These are phyloP conservation scores for Zapornia atra DNA, from an alignment of 2,113 vertebrate species.

Conservation along the genomic window DNA sequence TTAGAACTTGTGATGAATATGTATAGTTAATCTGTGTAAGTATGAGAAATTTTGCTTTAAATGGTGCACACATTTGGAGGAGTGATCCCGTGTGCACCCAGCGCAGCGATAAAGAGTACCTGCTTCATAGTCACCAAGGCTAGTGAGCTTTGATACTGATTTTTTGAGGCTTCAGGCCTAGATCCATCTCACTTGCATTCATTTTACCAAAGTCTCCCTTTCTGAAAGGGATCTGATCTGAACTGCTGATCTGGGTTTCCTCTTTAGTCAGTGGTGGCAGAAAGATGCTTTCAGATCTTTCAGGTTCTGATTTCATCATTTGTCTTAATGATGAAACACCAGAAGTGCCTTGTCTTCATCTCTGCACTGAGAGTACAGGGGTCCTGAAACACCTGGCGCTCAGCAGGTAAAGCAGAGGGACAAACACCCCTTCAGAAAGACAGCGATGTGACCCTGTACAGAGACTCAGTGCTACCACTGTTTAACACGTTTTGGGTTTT, in stretches of 20 bases:
- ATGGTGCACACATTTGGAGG: too few species aligned
- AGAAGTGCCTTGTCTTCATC: not conserved
- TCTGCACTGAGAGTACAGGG: not conserved
- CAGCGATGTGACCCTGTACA: rapidly evolving
- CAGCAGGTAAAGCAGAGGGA: not conserved
- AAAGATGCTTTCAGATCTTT: not conserved
- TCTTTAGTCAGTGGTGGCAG: not conserved
- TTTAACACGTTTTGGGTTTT: not conserved
- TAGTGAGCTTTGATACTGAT: too few species aligned
- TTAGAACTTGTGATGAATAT: too few species aligned
- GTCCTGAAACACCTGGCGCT: not conserved
- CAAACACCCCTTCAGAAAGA: not conserved
- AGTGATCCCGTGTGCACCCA: too few species aligned
- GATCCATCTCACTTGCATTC: not conserved
- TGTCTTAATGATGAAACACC: not conserved
- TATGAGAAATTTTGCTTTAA: too few species aligned
- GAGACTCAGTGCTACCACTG: not conserved
- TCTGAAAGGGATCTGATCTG: not conserved
- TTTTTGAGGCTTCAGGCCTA: not conserved
- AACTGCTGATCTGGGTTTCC: not conserved
- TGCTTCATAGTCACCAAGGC: too few species aligned
- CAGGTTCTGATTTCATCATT: not conserved
- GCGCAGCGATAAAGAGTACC: too few species aligned
- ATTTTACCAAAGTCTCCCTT: not conserved
- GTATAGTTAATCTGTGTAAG: too few species aligned